Evolutionary conservation across 2,113 vertebrate species (phyloP).

Genomic region (Craseonycteris thonglongyai): DNA sequence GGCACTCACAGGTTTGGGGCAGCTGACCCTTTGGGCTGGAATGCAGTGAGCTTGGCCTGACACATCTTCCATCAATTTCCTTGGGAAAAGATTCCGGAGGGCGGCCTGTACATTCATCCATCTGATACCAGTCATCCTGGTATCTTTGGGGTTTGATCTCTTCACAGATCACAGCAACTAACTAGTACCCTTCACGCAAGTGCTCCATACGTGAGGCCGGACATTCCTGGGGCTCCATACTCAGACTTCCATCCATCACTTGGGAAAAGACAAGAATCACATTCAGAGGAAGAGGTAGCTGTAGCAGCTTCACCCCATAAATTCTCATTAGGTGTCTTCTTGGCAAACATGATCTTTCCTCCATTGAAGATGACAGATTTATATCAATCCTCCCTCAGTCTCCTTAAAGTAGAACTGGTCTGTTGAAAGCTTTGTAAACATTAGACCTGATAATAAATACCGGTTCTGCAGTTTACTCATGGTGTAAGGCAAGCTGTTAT

Average conservation of each 20-base stretch:
- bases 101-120: neutral
- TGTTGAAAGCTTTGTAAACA: neutral
- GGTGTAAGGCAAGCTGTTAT: neutral
- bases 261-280: neutral
- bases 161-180: neutral
- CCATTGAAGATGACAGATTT: neutral
- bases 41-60: neutral
- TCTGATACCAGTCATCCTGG: neutral
- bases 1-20: neutral
- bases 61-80: conserved; percentile 38
- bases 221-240: neutral
- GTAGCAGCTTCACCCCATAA: neutral
- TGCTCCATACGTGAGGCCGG: neutral
- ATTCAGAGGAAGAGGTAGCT: neutral
- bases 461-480: neutral
- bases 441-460: neutral
- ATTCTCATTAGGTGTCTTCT: neutral
- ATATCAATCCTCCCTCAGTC: neutral
- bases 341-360: neutral
- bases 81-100: conserved; percentile 8
- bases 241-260: neutral
- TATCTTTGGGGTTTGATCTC: neutral
- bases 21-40: neutral
- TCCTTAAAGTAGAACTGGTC: neutral
- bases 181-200: neutral